Conservation (phyloP, 2,113 vertebrate species). For the Sula dactylatra region DNA sequence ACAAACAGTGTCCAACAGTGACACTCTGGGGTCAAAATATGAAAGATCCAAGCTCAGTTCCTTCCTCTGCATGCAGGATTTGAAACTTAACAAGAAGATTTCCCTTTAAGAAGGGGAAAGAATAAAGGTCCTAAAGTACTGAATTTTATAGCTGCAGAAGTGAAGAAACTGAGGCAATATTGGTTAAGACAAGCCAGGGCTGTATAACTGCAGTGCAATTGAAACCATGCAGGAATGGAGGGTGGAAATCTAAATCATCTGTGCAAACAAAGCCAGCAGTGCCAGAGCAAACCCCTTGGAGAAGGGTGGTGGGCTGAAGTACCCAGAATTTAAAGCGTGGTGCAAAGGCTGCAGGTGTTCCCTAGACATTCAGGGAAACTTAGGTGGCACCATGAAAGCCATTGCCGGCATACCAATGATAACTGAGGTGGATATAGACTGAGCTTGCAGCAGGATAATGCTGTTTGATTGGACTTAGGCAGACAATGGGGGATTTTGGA, state of each 20-base stretch:
- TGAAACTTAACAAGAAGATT: background rate
- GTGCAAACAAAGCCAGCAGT: background rate
- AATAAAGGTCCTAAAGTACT: background rate
- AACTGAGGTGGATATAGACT: background rate
- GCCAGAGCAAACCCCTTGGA: background rate
- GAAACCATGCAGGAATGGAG: background rate
- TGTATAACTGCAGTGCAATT: background rate
- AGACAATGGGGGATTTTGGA: constrained; percentile 45
- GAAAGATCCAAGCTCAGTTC: background rate
- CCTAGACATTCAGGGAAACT: background rate
- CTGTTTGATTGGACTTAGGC: constrained; percentile 25
- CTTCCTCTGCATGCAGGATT: background rate
- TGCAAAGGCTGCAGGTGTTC: background rate
- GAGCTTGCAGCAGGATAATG: constrained; percentile 30
- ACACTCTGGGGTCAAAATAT: background rate
- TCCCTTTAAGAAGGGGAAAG: background rate
- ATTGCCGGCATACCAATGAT: background rate
- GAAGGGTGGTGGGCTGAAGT: background rate
- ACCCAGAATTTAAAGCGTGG: background rate
- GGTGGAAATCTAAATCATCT: background rate
- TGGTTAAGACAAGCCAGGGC: background rate
- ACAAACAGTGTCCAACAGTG: background rate
- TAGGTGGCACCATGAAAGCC: background rate
- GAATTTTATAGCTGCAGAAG: background rate
- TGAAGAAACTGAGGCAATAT: background rate